Conservation (phyloP, 2,113 vertebrate species). For the Brienomyrus longianalis region DNA sequence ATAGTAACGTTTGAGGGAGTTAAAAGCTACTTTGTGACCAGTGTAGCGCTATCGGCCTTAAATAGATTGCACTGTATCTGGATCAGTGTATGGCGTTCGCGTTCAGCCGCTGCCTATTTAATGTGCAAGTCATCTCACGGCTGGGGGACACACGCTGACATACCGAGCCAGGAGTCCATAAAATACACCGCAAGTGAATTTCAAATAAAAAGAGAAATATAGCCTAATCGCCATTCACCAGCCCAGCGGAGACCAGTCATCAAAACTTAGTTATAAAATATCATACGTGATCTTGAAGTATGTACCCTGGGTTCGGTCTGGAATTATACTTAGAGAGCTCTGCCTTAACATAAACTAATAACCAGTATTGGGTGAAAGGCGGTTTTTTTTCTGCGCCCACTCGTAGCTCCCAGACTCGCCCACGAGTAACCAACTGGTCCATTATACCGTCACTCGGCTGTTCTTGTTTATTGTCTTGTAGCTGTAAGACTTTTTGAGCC, state of each 20-base stretch:
- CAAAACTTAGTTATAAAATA: background rate
- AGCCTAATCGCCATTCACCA: background rate
- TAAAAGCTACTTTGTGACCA: background rate
- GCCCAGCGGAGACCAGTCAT: background rate
- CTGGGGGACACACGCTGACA: background rate
- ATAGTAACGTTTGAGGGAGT: background rate
- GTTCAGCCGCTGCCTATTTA: background rate
- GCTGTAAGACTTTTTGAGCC: background rate
- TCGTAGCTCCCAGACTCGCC: background rate
- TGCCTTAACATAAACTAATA: background rate
- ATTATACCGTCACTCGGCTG: conserved; percentile 9
- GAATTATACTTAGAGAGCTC: background rate
- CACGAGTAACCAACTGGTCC: background rate
- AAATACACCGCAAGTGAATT: background rate
- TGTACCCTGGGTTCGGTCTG: background rate
- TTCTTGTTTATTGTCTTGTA: conserved; percentile 2
- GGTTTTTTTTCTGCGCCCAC: background rate
- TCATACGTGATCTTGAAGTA: background rate
- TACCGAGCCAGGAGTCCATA: background rate
- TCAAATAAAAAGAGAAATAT: background rate
- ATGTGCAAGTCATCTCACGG: conserved; percentile 13
- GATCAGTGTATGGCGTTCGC: background rate
- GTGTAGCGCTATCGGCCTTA: background rate
- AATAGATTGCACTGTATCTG: background rate
- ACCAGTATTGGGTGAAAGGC: background rate